Evolutionary conservation across 2,888 invertebrate species (phyloP), one percentile per base, ranked within the genome.

Genomic region (Caenorhabditis plicata): DNA sequence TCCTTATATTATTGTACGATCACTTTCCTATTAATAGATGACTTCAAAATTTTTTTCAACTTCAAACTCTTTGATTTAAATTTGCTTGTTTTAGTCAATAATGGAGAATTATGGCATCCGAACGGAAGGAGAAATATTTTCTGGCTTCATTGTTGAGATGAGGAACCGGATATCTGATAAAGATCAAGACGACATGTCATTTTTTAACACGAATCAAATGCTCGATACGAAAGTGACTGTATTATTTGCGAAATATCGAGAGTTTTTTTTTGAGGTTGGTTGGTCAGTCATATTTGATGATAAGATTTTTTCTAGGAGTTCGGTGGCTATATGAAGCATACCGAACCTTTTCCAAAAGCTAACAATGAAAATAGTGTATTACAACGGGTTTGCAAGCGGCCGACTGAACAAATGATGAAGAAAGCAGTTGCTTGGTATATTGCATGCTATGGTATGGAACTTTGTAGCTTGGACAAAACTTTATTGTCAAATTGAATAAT

Each of bases 131-230:
- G 73, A 77, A 48, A 53, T 81, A 19, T 71, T 81, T 57, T 70
- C 77, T 9, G 75, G 77, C 23, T 71, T 68, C 43, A 75, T 77
- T 42, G 48, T 62, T 7, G 64, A 68, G 8, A 64, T 74, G 39
- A 64, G 78, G 11, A 78, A 77, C 48, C 63, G 77, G n/a, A 56
- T 78, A 39, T 74, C 73, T 19, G 80, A 81, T 38, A 69, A 65
- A 48, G 80, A 80, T 46, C 68, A 73, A 29, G 80, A 80, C 46
- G 75, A 80, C 45, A 78, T 81, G 75, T 66, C 68, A 17, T 71
- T 72, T 56, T 78, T 63, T 65, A 75, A 71, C 49, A 74, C 74
- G 5, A 72, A 73, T 40, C 69, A 73, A 38, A 64, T 78, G 41
- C 73, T 80, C 22, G 77, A 80, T 44, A 64, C 75, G 31, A 73